These are phyloP conservation scores for Hippocampus guttulatus DNA, from an alignment of 2,113 vertebrate species.

Conservation along the genomic window DNA sequence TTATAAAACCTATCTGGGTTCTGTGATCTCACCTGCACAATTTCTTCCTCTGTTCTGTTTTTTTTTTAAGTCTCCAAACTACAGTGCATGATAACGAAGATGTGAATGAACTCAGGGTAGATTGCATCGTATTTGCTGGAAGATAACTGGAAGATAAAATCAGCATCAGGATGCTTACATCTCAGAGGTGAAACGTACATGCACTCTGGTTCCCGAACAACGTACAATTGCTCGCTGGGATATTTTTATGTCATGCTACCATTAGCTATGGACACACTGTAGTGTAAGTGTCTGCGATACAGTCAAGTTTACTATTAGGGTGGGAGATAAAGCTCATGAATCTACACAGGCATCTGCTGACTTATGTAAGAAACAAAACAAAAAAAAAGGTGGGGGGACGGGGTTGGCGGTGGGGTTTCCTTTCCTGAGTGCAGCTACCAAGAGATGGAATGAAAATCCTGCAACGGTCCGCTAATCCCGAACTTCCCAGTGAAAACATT, in stretches of 20 bases:
- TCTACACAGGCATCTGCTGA: constrained; percentile 44
- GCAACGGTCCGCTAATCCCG: constrained; percentile 57
- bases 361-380: constrained; percentile 44
- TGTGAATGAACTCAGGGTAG: constrained; percentile 38
- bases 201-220: neutral
- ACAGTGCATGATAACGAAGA: constrained; percentile 26
- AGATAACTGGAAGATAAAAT: constrained; percentile 50
- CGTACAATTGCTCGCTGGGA: neutral
- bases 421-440: constrained; percentile 46
- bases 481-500: constrained; percentile 68
- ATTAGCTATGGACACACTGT: constrained; percentile 36
- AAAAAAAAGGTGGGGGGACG: too few species aligned
- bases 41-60: too few species aligned
- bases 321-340: constrained; percentile 52
- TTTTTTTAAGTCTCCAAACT: neutral
- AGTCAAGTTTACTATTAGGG: constrained; percentile 27
- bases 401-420: constrained; percentile 16
- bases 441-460: constrained; percentile 63
- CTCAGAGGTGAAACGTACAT: neutral
- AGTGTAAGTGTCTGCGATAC: constrained; percentile 26
- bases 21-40: too few species aligned
- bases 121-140: constrained; percentile 51
- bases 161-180: constrained; percentile 33
- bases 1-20: too few species aligned
- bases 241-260: constrained; percentile 10